These are phyloP conservation scores for Ceraclea dissimilis DNA, from an alignment of 2,888 invertebrate genomes.

Conservation along the genomic window DNA sequence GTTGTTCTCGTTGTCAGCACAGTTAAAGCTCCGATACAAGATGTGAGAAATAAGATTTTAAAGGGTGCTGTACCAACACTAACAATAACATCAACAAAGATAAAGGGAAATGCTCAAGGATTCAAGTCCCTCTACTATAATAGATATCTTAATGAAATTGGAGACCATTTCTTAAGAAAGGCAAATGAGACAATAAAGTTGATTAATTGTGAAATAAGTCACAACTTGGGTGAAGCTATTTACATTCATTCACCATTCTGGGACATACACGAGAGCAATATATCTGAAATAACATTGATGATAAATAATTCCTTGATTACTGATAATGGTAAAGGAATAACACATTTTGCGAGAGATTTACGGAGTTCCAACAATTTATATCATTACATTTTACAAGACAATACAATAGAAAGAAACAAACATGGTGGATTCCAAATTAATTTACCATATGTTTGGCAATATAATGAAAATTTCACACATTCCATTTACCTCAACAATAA, in stretches of 20 bases:
- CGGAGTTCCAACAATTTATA: conserved; percentile 95
- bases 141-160: conserved; percentile 75
- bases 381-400: conserved; percentile 86
- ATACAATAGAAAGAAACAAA: conserved; percentile 76
- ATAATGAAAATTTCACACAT: conserved; percentile 91
- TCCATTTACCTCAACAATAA: conserved; percentile 81
- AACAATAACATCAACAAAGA: conserved; percentile 61
- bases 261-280: conserved; percentile 77
- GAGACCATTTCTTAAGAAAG: conserved; percentile 79
- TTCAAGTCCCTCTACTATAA: conserved; percentile 82
- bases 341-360: conserved; percentile 86
- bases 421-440: conserved; percentile 82
- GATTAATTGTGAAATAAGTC: conserved; percentile 70
- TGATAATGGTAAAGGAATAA: conserved; percentile 81
- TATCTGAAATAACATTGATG: conserved; percentile 85
- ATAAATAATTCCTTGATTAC: conserved; percentile 78
- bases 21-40: conserved; percentile 64
- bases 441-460: conserved; percentile 92
- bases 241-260: conserved; percentile 77
- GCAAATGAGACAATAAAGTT: conserved; percentile 81
- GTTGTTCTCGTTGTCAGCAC: conserved; percentile 72
- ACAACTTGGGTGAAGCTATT: conserved; percentile 73
- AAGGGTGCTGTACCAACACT: conserved; percentile 75
- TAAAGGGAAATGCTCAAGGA: conserved; percentile 74
- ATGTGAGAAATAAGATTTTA: conserved; percentile 63